Conservation (phyloP, 2,113 vertebrate genomes). For the Pterocles orientalis region DNA sequence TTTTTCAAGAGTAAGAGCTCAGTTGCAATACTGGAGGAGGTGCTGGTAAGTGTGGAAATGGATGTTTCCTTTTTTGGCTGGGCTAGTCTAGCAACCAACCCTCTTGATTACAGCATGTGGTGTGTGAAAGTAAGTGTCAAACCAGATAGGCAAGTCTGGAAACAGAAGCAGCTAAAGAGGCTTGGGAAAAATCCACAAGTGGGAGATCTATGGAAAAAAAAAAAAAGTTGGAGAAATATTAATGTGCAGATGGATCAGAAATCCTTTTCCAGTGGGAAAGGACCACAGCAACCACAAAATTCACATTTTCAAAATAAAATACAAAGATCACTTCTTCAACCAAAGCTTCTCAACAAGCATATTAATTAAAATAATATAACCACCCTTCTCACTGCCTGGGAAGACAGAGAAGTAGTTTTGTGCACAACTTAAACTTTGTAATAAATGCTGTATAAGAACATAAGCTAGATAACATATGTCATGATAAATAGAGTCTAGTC, state of each 20-base stretch:
- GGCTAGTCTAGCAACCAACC: neutral
- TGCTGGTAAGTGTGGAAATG: neutral
- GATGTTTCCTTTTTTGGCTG: neutral
- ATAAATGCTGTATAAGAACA: constrained; percentile 42
- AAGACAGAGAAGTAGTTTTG: constrained; percentile 14
- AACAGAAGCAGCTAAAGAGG: neutral
- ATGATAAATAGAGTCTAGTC: constrained; percentile 53
- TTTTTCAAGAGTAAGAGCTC: neutral
- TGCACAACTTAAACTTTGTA: constrained; percentile 15
- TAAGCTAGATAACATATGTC: constrained; percentile 60
- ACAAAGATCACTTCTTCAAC: neutral
- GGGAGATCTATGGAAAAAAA: neutral
- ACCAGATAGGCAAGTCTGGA: neutral
- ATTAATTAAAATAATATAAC: constrained; percentile 26
- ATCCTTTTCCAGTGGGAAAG: neutral
- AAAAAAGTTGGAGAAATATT: neutral
- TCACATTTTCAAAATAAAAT: neutral
- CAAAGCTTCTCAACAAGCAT: neutral
- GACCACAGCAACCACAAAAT: constrained; percentile 3
- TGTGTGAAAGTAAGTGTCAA: neutral
- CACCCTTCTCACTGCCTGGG: constrained; percentile 7
- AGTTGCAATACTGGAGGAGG: neutral
- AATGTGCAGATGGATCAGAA: neutral
- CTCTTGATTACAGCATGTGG: neutral
- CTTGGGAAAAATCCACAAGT: neutral